Percentiles rank a stretch among this genome's conserved stretches.
Evolutionary conservation across 2,888 invertebrate genomes (phyloP).

Genomic region (Tineola bisselliella): DNA sequence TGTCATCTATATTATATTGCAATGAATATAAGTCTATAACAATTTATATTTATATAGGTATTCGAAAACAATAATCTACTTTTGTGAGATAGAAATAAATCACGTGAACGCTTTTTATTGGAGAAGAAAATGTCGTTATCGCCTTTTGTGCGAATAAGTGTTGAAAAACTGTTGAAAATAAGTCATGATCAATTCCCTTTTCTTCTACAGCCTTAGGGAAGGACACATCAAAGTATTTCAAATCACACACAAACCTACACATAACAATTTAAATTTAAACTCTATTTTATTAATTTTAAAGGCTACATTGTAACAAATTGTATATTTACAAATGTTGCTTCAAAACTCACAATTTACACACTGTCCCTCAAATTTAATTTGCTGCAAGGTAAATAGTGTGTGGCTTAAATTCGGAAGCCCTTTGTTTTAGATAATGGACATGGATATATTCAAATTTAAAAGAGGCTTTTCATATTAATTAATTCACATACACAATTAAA

Average conservation of each 20-base stretch:
- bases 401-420: background rate
- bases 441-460: background rate
- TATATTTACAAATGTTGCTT: background rate
- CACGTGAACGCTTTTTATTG: too few relatives aligned
- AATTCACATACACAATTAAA: too few relatives aligned
- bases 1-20: too few relatives aligned
- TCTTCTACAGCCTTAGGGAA: background rate
- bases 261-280: background rate
- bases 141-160: background rate
- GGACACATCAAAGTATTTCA: background rate
- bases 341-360: background rate
- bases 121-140: background rate
- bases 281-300: background rate
- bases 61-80: too few relatives aligned
- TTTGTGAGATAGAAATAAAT: too few relatives aligned
- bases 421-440: background rate
- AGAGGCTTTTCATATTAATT: too few relatives aligned
- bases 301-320: background rate
- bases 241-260: background rate
- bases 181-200: background rate
- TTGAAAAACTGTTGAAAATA: background rate
- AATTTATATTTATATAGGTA: too few relatives aligned
- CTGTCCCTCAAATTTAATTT: slow-evolving; percentile 5
- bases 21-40: too few relatives aligned
- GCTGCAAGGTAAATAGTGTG: background rate